Evolutionary conservation across 2,797 vertebrate genomes (phyloP), one percentile per base, ranked within the genome.

Genomic region (Galaxias olidus): DNA sequence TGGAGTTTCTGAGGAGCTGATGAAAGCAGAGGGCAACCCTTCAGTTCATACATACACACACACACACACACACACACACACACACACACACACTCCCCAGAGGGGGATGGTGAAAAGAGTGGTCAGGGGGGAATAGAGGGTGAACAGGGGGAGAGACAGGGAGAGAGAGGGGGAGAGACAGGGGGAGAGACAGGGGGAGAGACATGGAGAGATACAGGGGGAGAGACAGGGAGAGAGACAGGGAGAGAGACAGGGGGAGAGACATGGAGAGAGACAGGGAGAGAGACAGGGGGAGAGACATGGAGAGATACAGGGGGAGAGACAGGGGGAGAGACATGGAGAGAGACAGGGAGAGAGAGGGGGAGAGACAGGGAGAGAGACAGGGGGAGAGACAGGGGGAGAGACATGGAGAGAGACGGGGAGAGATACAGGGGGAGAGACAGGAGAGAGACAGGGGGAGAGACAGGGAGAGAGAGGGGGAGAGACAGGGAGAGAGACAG

Each of bases 151-250:
- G 15, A 18, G 10, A 51, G n/a, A 15, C 15, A 15, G 49, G 49
- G 84, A 76, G 81, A 74, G 72, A 68, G 72, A 73, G 70, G 50
- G 70, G 49, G 9, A 15, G 41, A n/a, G n/a, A n/a, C n/a, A 44
- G 14, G 8, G 50, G 69, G 58, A 51, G 79, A 53, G 51, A n/a
- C 4, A 19, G 13, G 8, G 13, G 45, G 30, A 61, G 69, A 0
- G 59, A 67, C 63, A 10, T 3, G 73, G 73, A 73, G 50, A 69
- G 49, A 9, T 10, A 41, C n/a, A 15, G 14, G 8, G 50, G 69
- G 58, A 48, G 79, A 53, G 51, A 6, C 10, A 46, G 45, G 13
- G 45, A 6, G 63, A 72, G 0, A 20, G 42, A 43, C 20, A 41
- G 40, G 20, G 51, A 48, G 17, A 11, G 59, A 67, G 65, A 4